phyloP scores from a whole-genome alignment of 2,797 vertebrate species.

The Myotis vivesi region DNA sequence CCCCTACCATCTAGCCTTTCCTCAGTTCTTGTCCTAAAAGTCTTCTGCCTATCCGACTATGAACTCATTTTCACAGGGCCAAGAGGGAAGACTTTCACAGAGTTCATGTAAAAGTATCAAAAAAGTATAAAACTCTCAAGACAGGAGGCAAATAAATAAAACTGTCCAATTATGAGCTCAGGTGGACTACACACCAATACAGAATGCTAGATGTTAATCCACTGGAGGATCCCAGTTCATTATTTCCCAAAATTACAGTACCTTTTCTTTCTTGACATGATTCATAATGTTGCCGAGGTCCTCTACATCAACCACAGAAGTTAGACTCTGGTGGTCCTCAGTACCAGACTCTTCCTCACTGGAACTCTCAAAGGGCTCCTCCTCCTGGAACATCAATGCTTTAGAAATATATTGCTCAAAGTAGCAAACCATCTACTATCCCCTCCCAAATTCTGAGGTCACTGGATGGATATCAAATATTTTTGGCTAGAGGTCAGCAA shows the following conservation, averaged over 20 bases:
- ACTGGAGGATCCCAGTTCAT: neutral
- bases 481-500: neutral
- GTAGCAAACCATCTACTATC: neutral
- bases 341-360: conserved; percentile 86
- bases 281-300: conserved; percentile 91
- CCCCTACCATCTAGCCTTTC: neutral
- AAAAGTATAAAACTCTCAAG: neutral
- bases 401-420: neutral
- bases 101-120: neutral
- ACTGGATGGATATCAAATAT: neutral
- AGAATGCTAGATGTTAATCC: neutral
- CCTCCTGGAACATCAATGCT: conserved; percentile 66
- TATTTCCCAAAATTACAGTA: conserved; percentile 72
- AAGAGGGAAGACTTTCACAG: neutral
- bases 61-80: neutral
- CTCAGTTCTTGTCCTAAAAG: neutral
- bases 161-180: neutral
- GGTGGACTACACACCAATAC: neutral
- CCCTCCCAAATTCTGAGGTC: neutral
- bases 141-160: conserved; percentile 13
- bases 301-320: conserved; percentile 90
- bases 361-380: conserved; percentile 87
- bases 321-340: conserved; percentile 71
- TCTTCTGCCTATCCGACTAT: neutral
- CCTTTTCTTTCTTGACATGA: conserved; percentile 89